Evolutionary conservation across 2,113 vertebrate genomes (phyloP).

Genomic region (Phrynosoma platyrhinos): DNA sequence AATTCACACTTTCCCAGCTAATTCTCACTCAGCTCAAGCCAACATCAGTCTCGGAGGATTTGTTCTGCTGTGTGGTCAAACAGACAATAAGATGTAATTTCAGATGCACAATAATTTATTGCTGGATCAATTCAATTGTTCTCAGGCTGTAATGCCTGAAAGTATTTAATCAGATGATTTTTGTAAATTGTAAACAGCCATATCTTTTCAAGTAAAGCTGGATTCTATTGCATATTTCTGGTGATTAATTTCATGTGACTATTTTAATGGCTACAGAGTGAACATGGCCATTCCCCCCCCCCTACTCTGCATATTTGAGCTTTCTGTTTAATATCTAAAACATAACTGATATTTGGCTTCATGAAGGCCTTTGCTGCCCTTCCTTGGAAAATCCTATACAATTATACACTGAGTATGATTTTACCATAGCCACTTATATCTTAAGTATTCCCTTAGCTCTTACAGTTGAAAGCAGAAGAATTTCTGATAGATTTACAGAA

Average conservation of each 20-base stretch:
- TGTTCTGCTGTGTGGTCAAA: constrained; percentile 75
- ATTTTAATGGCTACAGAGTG: constrained; percentile 54
- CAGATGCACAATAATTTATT: constrained; percentile 72
- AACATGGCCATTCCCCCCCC: constrained; percentile 48
- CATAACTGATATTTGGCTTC: constrained; percentile 36
- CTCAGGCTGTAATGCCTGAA: constrained; percentile 58
- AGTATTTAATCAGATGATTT: constrained; percentile 77
- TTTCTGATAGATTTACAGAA: neutral
- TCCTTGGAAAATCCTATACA: constrained; percentile 4
- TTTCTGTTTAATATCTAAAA: constrained; percentile 30
- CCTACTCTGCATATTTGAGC: constrained; percentile 43
- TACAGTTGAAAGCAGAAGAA: neutral
- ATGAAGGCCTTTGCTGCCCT: constrained; percentile 26
- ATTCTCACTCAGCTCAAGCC: constrained; percentile 74
- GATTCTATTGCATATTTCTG: constrained; percentile 62
- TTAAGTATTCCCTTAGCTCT: neutral
- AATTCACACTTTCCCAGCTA: constrained; percentile 77
- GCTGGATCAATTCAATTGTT: constrained; percentile 74
- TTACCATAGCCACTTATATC: neutral
- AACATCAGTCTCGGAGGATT: constrained; percentile 71
- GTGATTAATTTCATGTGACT: constrained; percentile 55
- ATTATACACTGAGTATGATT: constrained; percentile 23
- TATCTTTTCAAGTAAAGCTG: constrained; percentile 42
- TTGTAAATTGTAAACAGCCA: constrained; percentile 58
- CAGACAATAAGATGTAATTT: constrained; percentile 75